A percentile compares a stretch with the other conserved stretches of the same genome.
These are phyloP conservation scores for Sepioteuthis lessoniana DNA, from an alignment of 2,888 invertebrate genomes.

Conservation along the genomic window DNA sequence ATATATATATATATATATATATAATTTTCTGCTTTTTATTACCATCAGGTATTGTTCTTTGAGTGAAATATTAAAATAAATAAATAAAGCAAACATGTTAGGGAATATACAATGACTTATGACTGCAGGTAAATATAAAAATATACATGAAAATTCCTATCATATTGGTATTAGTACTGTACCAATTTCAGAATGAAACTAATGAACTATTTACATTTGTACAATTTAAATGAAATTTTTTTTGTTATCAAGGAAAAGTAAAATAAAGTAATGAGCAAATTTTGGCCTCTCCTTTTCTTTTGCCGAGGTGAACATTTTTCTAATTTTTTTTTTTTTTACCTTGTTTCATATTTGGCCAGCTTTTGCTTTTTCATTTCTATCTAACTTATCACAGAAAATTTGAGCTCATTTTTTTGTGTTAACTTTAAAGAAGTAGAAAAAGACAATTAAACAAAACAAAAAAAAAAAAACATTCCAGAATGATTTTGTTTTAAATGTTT, in stretches of 20 bases:
- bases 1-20: neutral
- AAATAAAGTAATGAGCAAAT: neutral
- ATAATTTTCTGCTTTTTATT: neutral
- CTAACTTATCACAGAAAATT: constrained; percentile 33
- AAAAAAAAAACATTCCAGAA: neutral
- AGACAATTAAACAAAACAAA: neutral
- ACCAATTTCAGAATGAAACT: constrained; percentile 1
- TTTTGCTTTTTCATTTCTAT: constrained; percentile 6
- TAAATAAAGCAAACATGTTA: neutral
- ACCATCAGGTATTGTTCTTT: neutral
- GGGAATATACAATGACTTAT: constrained; percentile 3
- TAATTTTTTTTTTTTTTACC: too few species aligned
- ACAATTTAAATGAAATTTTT: constrained; percentile 10
- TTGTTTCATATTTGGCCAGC: neutral
- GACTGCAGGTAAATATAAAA: constrained; percentile 18
- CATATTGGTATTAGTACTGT: neutral
- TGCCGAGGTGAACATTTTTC: neutral
- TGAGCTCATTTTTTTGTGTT: neutral
- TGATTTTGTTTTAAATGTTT: too few species aligned
- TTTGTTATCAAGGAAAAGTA: neutral
- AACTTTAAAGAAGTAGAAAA: neutral
- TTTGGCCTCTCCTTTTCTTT: neutral
- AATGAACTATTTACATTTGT: constrained; percentile 33
- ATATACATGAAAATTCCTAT: neutral
- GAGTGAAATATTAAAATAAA: neutral